phyloP scores from a whole-genome alignment of 2,113 vertebrate genomes.

The Sarotherodon lohbergeri region DNA sequence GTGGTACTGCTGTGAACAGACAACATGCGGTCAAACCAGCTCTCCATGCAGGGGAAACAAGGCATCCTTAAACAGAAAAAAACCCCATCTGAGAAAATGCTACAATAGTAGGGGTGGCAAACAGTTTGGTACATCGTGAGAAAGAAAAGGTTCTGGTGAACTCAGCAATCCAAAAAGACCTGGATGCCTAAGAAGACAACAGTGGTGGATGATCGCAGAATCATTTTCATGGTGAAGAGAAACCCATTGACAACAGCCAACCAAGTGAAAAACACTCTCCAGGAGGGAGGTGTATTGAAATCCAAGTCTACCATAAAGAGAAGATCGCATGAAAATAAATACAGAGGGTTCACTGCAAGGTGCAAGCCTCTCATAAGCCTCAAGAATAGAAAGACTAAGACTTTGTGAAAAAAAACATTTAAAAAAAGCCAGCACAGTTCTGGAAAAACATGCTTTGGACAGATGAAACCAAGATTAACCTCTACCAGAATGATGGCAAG shows the following conservation, averaged over 20 bases:
- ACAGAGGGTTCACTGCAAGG: neutral
- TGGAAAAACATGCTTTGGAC: neutral
- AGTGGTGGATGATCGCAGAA: neutral
- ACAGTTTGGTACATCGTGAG: neutral
- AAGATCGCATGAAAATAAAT: neutral
- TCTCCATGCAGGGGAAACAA: neutral
- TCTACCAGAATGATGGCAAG: too few species aligned
- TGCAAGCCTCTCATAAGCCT: neutral
- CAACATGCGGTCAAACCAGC: neutral
- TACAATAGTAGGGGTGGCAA: neutral
- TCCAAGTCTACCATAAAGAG: neutral
- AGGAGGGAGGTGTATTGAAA: neutral
- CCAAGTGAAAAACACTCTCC: neutral
- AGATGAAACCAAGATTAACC: neutral
- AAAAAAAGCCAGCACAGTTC: neutral
- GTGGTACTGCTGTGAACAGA: neutral
- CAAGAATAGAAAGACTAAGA: neutral
- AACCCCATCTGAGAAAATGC: too few species aligned
- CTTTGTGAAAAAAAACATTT: neutral
- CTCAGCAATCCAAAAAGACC: neutral
- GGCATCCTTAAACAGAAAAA: neutral
- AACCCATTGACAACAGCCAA: neutral
- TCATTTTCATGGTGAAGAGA: neutral
- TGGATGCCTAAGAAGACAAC: neutral
- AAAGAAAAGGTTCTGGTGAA: neutral